These are phyloP conservation scores for Mythimna loreyi DNA, from an alignment of 2,888 invertebrate species.

Conservation along the genomic window DNA sequence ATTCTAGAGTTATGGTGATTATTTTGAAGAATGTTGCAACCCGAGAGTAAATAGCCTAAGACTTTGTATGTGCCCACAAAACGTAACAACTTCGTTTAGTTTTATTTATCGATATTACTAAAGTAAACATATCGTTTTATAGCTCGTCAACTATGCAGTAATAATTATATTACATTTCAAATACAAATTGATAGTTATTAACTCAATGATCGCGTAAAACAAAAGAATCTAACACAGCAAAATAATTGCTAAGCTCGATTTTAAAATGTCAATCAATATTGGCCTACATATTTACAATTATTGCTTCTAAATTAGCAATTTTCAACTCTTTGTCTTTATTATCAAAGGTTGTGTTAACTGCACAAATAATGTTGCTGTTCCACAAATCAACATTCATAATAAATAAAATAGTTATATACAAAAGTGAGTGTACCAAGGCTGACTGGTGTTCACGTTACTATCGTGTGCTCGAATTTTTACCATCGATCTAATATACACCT, in stretches of 20 bases:
- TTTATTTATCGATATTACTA: background rate
- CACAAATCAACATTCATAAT: constrained; percentile 78
- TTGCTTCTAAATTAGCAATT: constrained; percentile 45
- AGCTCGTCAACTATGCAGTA: background rate
- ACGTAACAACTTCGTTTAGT: background rate
- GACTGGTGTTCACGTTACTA: constrained; percentile 74
- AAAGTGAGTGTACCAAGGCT: constrained; percentile 85
- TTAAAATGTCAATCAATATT: constrained; percentile 75
- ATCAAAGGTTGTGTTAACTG: constrained; percentile 63
- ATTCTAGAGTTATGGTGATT: no score
- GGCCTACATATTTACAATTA: constrained; percentile 59
- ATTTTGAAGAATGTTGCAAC: no score
- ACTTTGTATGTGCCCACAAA: constrained; percentile 4
- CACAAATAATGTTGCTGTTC: constrained; percentile 65
- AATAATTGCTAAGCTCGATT: constrained; percentile 67
- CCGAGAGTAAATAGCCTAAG: background rate
- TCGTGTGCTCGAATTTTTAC: constrained; percentile 74
- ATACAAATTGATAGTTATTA: constrained; percentile 26
- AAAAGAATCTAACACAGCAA: constrained; percentile 69
- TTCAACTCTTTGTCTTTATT: constrained; percentile 64
- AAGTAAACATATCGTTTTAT: background rate
- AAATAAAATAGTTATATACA: constrained; percentile 72
- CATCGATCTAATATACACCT: constrained; percentile 71
- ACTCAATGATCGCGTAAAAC: constrained; percentile 54
- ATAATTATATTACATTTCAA: constrained; percentile 18